Base-by-base conservation (phyloP, 2,797 vertebrate genomes). In the Micromesistius poutassou region DNA sequence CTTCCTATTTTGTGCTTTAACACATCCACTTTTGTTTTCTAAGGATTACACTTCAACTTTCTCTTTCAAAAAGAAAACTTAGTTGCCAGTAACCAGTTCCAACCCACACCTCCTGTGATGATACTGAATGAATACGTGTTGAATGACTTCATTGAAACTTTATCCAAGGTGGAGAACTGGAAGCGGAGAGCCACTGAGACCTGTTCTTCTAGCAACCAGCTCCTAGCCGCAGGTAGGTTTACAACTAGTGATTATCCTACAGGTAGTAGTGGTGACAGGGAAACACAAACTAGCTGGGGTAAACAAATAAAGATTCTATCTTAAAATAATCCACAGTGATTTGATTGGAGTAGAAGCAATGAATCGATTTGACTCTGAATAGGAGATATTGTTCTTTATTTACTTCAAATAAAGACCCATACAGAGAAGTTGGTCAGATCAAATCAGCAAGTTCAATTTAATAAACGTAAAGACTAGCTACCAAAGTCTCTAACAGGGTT, bases 181-280 rank as follows among this genome's bases (percentile, higher is more conserved):
- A 89, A 89, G 38, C 91, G 55, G 72, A 93, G 92, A 81, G 94
- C 96, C 31, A 89, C 94, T 50, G 96, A 97, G 87, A 94, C 87
- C 0, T 98, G 97, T 75, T 95, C 95, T 80, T 90, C 93, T 70
- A 96, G 94, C 88, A 96, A 96, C 85, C 95, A 96, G 77, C 93
- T 94, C 72, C 90, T 96, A 13, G 92, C 95, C 87, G 93, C 95
- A 95, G 96, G 97, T 98, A 87, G 95, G 84, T 87, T 31, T 0
- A 0, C 30, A 55, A 36, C 42, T n/a, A 71, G 4, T 30, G n/a
- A 42, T 22, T 35, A 8, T 46, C 71, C 62, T 42, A 16, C 75
- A 66, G 62, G 33, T 79, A 75, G 46, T 77, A 30, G 74, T 74
- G 73, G 22, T 76, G 30, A 84, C 38, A 82, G 4, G 79, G 14